Base-by-base conservation (phyloP, 2,113 vertebrate genomes). In the Mesembrinibis cayennensis region DNA sequence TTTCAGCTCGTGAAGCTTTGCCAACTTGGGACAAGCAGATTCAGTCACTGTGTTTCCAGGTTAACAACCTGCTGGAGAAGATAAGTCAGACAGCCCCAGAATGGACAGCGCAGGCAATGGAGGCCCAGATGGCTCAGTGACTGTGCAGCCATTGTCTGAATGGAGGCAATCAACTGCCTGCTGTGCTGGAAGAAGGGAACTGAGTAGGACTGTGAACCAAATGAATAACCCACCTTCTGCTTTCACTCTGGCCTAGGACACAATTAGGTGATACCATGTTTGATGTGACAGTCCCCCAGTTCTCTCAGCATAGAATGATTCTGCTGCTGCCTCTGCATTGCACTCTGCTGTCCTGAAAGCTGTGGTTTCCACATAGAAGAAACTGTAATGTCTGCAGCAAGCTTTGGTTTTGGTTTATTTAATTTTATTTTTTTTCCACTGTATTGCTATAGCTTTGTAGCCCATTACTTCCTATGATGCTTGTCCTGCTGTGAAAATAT, bases 21-120 rank as follows among this genome's bases (percentile, higher is more conserved):
- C 99, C 99, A 12, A 99, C 99, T 0, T 99, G 99, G 99, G 99
- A 99, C 97, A 99, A 99, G 96, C 99, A 99, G 97, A 99, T 99
- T 96, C 99, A 99, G 93, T 99, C 99, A 1, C 98, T 99, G 87
- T 99, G 99, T 98, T 99, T 99, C 98, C 99, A 99, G 93, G 99
- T 99, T 83, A 99, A 99, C 98, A 99, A 99, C 96, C 98, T 99
- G 38, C 97, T 99, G 96, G 99, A 99, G 97, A 99, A 99, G 97
- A 99, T 99, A 87, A 99, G 99, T 40, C 98, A 98, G 95, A 99
- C 98, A 11, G 99, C 99, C 53, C 99, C 99, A 0, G 99, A 99
- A 90, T 99, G 99, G 99, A 99, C 99, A 5, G 99, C 99, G 0
- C 99, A 99, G 85, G 99, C 99, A 16, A 99, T 99, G 99, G 99